These are phyloP conservation scores for Phaethornis superciliosus DNA, from an alignment of 2,113 vertebrate species.

Conservation along the genomic window DNA sequence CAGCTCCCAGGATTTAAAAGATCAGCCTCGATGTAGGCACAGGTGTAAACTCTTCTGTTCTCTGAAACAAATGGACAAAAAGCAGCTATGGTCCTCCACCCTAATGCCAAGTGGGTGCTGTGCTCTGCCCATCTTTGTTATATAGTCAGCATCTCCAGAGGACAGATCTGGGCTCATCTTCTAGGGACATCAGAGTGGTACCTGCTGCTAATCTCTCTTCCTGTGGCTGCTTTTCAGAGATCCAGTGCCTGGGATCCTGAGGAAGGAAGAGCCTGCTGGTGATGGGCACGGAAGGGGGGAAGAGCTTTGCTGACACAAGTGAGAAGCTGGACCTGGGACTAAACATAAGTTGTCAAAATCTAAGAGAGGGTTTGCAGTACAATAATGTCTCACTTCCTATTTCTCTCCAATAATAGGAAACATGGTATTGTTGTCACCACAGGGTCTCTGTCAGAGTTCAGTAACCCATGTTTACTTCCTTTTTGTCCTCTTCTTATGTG, in stretches of 20 bases:
- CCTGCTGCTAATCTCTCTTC: not conserved
- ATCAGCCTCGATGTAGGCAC: not conserved
- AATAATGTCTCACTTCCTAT: slow-evolving; percentile 40
- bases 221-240: not conserved
- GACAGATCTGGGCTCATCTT: not conserved
- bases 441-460: not conserved
- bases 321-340: not conserved
- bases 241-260: not conserved
- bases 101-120: not conserved
- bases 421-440: not conserved
- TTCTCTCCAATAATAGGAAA: slow-evolving; percentile 36
- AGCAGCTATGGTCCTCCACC: fast-evolving
- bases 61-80: not conserved
- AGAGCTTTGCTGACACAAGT: not conserved
- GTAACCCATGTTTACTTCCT: not conserved
- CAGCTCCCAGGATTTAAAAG: not conserved
- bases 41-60: not conserved
- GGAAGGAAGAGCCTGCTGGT: not conserved
- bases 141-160: not conserved
- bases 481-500: not conserved
- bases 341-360: not conserved
- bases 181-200: not conserved
- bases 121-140: not conserved
- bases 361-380: not conserved
- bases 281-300: not conserved